Evolutionary conservation across 2,797 vertebrate genomes (phyloP).

Genomic region (Gallinago solitaria): DNA sequence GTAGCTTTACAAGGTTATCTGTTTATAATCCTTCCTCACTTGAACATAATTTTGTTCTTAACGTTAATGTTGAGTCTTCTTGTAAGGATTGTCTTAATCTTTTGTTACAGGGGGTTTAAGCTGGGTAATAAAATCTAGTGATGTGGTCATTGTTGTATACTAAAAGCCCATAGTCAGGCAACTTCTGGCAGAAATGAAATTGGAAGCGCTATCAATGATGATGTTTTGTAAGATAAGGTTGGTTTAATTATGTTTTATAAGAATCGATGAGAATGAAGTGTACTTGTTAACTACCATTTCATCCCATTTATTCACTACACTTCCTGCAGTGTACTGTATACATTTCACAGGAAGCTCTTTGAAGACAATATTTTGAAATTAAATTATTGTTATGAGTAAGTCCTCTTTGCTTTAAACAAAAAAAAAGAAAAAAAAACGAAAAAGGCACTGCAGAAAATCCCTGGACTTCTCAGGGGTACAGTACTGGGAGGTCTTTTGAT

Average conservation of each 20-base stretch:
- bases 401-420: background rate
- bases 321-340: background rate
- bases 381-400: background rate
- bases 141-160: slow-evolving; percentile 17
- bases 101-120: slow-evolving; percentile 42
- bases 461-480: background rate
- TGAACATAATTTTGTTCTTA: slow-evolving; percentile 47
- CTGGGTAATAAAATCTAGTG: slow-evolving; percentile 45
- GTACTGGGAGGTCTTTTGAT: background rate
- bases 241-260: slow-evolving; percentile 51
- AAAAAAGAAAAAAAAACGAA: background rate
- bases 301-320: background rate
- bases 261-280: background rate
- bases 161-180: background rate
- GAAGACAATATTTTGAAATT: slow-evolving; percentile 18
- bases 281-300: slow-evolving; percentile 14
- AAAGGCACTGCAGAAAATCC: background rate
- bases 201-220: slow-evolving; percentile 36
- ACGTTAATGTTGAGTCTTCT: background rate
- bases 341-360: background rate
- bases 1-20: slow-evolving; percentile 14
- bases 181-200: slow-evolving; percentile 33
- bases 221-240: slow-evolving; percentile 26
- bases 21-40: slow-evolving; percentile 35
- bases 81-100: background rate